phyloP scores from a whole-genome alignment of 1,140 invertebrate genomes.

The Acromyrmex charruanus region DNA sequence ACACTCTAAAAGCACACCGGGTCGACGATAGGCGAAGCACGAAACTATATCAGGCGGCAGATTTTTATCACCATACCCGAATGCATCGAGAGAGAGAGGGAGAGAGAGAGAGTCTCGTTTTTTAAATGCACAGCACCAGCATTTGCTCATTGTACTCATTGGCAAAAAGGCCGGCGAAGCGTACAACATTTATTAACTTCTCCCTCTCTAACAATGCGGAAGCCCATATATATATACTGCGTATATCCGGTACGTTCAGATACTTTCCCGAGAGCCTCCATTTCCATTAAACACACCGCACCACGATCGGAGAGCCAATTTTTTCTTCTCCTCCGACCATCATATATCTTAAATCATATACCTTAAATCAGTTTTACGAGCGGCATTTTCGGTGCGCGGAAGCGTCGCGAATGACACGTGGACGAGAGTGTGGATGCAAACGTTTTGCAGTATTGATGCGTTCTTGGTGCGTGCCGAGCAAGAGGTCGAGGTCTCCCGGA shows the following conservation, averaged over 20 bases:
- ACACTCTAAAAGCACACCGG: slow-evolving; percentile 36
- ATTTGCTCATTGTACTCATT: slow-evolving; percentile 22
- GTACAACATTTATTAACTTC: slow-evolving; percentile 57
- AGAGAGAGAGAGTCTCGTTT: slow-evolving; percentile 3
- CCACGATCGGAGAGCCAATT: slow-evolving; percentile 50
- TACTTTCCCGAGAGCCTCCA: slow-evolving; percentile 2
- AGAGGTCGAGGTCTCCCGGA: slow-evolving; percentile 57
- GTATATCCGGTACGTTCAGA: neutral
- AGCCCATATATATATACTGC: neutral
- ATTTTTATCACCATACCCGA: slow-evolving; percentile 36
- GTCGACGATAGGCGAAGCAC: slow-evolving; percentile 35
- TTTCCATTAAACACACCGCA: slow-evolving; percentile 60
- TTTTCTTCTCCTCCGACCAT: slow-evolving; percentile 36
- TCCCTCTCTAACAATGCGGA: neutral
- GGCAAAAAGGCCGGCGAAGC: slow-evolving; percentile 29
- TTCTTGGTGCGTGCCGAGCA: slow-evolving; percentile 11
- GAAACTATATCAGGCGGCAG: slow-evolving; percentile 50
- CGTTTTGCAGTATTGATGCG: slow-evolving; percentile 68
- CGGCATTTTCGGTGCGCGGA: slow-evolving; percentile 3
- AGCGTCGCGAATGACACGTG: neutral
- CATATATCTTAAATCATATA: slow-evolving; percentile 72
- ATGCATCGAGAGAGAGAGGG: neutral
- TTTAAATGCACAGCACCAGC: slow-evolving; percentile 37
- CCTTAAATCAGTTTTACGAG: slow-evolving; percentile 72
- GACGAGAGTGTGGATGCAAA: slow-evolving; percentile 50